phyloP scores from a whole-genome alignment of 2,888 invertebrate genomes.

The Metacarcinus magister region DNA sequence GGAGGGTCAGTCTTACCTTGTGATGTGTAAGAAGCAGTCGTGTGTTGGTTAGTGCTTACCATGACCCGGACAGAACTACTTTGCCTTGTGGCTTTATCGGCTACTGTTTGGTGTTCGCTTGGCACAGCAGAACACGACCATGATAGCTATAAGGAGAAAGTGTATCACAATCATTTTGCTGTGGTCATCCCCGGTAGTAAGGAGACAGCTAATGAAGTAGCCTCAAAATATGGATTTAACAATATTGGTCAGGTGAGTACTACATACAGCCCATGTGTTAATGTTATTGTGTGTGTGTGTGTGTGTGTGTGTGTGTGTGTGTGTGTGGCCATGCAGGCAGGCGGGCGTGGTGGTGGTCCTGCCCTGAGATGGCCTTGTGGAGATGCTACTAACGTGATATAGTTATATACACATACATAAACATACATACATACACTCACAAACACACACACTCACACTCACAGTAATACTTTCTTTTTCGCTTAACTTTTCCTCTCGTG shows the following conservation, averaged over 20 bases:
- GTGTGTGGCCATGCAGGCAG: background rate
- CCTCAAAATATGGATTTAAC: conserved; percentile 76
- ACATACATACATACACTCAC: background rate
- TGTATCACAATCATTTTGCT: conserved; percentile 81
- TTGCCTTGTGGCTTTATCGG: conserved; percentile 66
- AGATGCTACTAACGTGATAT: background rate
- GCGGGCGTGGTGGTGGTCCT: background rate
- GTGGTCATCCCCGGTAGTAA: conserved; percentile 76
- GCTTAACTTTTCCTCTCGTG: conserved; percentile 46
- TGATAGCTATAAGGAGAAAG: conserved; percentile 44
- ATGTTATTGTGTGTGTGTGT: too few species aligned
- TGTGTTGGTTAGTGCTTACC: conserved; percentile 64
- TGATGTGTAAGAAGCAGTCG: conserved; percentile 68
- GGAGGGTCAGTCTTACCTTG: conserved; percentile 73
- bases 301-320: conserved; percentile 18
- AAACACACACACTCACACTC: background rate
- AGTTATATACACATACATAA: background rate
- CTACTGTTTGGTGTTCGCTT: conserved; percentile 43
- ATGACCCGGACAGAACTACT: conserved; percentile 78
- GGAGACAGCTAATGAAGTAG: conserved; percentile 74
- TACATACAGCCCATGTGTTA: background rate
- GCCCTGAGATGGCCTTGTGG: background rate
- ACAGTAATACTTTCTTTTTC: conserved; percentile 9
- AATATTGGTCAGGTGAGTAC: conserved; percentile 80
- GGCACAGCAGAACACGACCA: conserved; percentile 52